Evolutionary conservation across 2,797 vertebrate genomes (phyloP).

Genomic region (Enteromius fasciolatus): DNA sequence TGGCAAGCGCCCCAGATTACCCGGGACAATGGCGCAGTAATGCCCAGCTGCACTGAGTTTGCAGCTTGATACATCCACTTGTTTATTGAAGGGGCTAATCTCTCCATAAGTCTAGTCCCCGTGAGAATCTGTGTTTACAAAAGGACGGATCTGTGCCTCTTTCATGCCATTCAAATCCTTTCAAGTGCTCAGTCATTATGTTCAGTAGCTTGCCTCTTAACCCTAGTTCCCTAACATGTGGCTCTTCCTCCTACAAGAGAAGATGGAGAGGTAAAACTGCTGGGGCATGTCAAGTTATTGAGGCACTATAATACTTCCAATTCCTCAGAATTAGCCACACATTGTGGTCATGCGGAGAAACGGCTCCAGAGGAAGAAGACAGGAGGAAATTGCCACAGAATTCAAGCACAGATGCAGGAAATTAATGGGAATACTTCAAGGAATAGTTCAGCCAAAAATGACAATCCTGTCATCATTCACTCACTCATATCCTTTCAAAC

Average conservation of each 20-base stretch:
- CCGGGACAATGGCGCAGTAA: slow-evolving; percentile 50
- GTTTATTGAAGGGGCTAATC: slow-evolving; percentile 57
- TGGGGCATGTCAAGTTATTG: slow-evolving; percentile 51
- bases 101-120: slow-evolving; percentile 45
- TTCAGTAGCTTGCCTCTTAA: slow-evolving; percentile 52
- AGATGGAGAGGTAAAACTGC: slow-evolving; percentile 31
- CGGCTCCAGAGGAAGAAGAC: background rate
- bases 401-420: slow-evolving; percentile 31
- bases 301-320: slow-evolving; percentile 46
- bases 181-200: slow-evolving; percentile 58
- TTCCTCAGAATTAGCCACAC: slow-evolving; percentile 44
- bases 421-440: slow-evolving; percentile 18
- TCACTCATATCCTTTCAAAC: background rate
- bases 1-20: slow-evolving; percentile 53
- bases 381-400: slow-evolving; percentile 24
- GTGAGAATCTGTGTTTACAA: slow-evolving; percentile 55
- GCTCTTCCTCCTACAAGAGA: slow-evolving; percentile 35
- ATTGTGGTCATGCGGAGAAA: slow-evolving; percentile 34
- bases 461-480: background rate
- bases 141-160: slow-evolving; percentile 47
- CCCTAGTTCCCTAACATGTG: slow-evolving; percentile 45
- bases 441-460: background rate
- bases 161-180: slow-evolving; percentile 59
- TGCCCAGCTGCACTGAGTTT: slow-evolving; percentile 42
- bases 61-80: slow-evolving; percentile 50